phyloP scores from a whole-genome alignment of 2,888 invertebrate species.

The Polydrusus tereticollis region DNA sequence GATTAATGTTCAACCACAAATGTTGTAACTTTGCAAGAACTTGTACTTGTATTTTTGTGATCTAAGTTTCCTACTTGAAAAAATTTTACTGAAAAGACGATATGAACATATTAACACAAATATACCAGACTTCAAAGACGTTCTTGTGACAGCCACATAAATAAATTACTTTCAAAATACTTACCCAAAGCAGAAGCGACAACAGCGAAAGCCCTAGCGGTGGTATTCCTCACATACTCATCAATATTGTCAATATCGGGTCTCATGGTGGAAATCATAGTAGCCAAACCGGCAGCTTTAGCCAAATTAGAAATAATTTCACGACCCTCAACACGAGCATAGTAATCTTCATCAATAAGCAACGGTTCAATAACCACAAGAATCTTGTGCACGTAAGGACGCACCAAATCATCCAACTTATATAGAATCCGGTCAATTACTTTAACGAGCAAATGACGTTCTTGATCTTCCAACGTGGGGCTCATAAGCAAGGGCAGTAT shows the following conservation, averaged over 20 bases:
- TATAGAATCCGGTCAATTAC: constrained; percentile 98
- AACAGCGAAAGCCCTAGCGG: constrained; percentile 99
- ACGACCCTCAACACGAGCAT: constrained; percentile 98
- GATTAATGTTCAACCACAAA: no score
- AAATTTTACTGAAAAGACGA: no score
- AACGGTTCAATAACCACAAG: constrained; percentile 99
- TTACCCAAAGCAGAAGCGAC: constrained; percentile 91
- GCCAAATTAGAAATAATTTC: constrained; percentile 99
- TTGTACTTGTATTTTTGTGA: no score
- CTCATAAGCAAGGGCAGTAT: constrained; percentile 99
- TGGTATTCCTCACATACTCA: constrained; percentile 99
- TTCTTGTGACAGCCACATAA: no score
- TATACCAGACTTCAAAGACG: no score
- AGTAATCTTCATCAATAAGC: constrained; percentile 99
- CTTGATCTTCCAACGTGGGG: constrained; percentile 99
- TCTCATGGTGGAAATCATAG: constrained; percentile 99
- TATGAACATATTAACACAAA: no score
- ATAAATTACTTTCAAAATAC: constrained; percentile 20
- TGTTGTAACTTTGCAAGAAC: no score
- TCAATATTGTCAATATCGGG: constrained; percentile 99
- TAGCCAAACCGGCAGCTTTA: constrained; percentile 98
- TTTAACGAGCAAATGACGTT: constrained; percentile 97
- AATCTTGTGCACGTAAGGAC: constrained; percentile 99
- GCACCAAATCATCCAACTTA: constrained; percentile 97
- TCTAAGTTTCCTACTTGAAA: no score